Evolutionary conservation across 2,888 invertebrate genomes (phyloP).

Genomic region (Sarcophaga rosellei): DNA sequence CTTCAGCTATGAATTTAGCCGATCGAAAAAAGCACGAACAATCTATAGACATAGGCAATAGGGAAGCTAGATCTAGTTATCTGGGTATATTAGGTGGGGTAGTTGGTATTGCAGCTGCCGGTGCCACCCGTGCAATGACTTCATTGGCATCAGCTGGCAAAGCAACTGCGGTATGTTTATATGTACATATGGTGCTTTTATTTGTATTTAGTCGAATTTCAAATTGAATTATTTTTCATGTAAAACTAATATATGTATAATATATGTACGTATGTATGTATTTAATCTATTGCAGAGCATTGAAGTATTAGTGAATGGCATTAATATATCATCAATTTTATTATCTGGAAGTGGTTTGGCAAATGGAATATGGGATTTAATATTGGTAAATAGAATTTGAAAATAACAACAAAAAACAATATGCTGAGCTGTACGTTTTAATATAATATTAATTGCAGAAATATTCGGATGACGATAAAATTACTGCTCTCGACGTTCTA

Average conservation of each 20-base stretch:
- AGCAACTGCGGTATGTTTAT: constrained; percentile 73
- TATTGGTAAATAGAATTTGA: constrained; percentile 73
- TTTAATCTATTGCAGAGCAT: constrained; percentile 69
- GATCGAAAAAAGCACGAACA: constrained; percentile 77
- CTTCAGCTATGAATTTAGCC: constrained; percentile 72
- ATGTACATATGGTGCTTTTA: background rate
- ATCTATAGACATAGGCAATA: constrained; percentile 73
- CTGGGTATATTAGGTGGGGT: constrained; percentile 74
- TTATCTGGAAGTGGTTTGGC: constrained; percentile 77
- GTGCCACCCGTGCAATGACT: constrained; percentile 74
- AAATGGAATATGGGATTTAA: constrained; percentile 75
- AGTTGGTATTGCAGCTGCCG: constrained; percentile 73
- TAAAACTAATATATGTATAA: too few relatives aligned
- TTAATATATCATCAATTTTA: constrained; percentile 77
- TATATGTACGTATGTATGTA: too few relatives aligned
- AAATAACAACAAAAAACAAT: background rate
- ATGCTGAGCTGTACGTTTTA: too few relatives aligned
- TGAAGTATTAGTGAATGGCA: constrained; percentile 75
- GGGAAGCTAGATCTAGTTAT: constrained; percentile 76
- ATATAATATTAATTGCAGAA: constrained; percentile 71
- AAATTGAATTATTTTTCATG: too few relatives aligned
- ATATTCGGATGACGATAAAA: constrained; percentile 74
- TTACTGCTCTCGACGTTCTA: constrained; percentile 73
- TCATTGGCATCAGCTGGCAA: constrained; percentile 74
- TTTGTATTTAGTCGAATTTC: too few relatives aligned